phyloP scores from a whole-genome alignment of 1,140 invertebrate species.

The Bombus affinis region DNA sequence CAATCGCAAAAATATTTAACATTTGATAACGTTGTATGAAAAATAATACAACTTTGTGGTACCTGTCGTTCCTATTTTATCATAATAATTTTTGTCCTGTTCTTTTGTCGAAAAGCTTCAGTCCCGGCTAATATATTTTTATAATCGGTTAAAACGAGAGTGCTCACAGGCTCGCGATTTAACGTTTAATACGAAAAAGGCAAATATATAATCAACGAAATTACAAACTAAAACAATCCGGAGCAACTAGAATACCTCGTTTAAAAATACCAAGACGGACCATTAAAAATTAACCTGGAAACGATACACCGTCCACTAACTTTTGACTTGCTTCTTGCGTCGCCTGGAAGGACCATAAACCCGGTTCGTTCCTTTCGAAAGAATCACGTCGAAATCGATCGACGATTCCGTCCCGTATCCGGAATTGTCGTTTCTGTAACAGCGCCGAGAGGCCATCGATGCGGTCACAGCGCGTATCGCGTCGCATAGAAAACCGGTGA shows the following conservation, averaged over 20 bases:
- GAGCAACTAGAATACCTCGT: no score
- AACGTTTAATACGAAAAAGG: neutral
- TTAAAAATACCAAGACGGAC: neutral
- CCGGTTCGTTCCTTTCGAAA: neutral
- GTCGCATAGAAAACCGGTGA: conserved; percentile 1
- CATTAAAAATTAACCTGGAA: neutral
- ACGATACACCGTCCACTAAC: neutral
- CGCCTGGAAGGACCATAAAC: neutral
- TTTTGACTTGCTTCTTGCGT: neutral
- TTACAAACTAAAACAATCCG: neutral
- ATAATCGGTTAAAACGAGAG: no score
- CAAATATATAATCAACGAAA: neutral
- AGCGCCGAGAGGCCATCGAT: neutral
- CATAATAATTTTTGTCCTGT: no score
- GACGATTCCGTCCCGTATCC: neutral
- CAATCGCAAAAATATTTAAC: no score
- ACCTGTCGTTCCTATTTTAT: no score
- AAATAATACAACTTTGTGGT: no score
- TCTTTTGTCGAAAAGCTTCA: no score
- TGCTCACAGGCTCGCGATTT: no score
- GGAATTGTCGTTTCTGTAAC: conserved; percentile 3
- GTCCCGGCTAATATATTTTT: no score
- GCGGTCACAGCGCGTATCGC: neutral
- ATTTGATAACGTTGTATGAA: no score
- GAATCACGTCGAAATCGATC: neutral